These are phyloP conservation scores for Eptesicus fuscus DNA, from an alignment of 2,113 vertebrate genomes.

Conservation along the genomic window DNA sequence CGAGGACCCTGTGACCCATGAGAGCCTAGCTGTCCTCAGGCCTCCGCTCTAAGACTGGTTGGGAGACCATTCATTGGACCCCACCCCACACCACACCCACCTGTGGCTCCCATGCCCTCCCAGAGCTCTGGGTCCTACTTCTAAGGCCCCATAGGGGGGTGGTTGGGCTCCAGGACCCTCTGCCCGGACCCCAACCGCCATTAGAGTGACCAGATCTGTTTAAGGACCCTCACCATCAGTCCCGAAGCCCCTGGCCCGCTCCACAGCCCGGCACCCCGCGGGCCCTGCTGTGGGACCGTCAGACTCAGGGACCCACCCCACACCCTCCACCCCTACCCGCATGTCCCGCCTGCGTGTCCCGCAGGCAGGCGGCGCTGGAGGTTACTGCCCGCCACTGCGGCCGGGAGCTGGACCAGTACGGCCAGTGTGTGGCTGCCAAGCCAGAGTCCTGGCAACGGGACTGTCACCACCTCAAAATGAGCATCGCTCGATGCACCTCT, in stretches of 20 bases:
- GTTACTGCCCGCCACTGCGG: conserved; percentile 89
- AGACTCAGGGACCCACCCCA: background rate
- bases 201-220: background rate
- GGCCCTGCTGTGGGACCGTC: background rate
- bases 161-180: background rate
- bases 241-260: background rate
- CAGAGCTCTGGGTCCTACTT: background rate
- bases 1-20: background rate
- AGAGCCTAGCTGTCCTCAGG: background rate
- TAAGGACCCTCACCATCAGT: background rate
- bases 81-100: background rate
- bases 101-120: background rate
- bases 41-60: background rate
- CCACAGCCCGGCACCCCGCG: background rate
- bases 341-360: background rate
- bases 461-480: conserved; percentile 89
- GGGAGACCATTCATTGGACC: background rate
- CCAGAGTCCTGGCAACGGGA: conserved; percentile 91
- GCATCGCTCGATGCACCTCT: conserved; percentile 91
- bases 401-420: conserved; percentile 91
- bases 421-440: conserved; percentile 89
- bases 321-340: background rate
- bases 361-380: conserved; percentile 94
- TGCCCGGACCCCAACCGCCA: background rate
- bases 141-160: background rate